Percentiles rank a stretch among this genome's conserved stretches.
These are phyloP conservation scores for Lophochroa leadbeateri DNA, from an alignment of 2,113 vertebrate genomes.

Conservation along the genomic window DNA sequence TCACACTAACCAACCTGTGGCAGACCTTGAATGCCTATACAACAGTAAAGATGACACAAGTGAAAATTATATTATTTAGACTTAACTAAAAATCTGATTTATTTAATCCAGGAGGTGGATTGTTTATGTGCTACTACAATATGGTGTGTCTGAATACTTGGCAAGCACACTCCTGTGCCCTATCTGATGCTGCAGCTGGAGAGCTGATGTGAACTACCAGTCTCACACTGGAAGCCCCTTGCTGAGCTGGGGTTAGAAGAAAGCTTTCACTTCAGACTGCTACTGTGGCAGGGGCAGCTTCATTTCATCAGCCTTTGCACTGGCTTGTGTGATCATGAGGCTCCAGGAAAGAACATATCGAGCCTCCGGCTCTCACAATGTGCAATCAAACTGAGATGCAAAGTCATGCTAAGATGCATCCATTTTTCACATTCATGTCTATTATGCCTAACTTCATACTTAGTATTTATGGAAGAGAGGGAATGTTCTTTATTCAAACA, in stretches of 20 bases:
- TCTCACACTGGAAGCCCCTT: not conserved
- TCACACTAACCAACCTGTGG: not conserved
- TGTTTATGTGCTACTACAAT: not conserved
- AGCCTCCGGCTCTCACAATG: not conserved
- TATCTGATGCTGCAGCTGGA: not conserved
- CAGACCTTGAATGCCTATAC: not conserved
- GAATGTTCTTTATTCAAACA: not conserved
- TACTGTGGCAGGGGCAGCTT: not conserved
- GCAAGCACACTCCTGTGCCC: not conserved
- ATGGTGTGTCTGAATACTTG: not conserved
- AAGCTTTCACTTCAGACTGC: not conserved
- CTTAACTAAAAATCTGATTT: not conserved
- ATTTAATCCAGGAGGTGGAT: not conserved
- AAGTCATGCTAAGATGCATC: not conserved
- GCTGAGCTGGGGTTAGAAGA: not conserved
- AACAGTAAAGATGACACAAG: not conserved
- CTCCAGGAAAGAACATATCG: not conserved
- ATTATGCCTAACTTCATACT: not conserved
- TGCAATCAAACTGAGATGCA: not conserved
- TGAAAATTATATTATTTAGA: not conserved
- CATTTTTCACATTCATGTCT: not conserved
- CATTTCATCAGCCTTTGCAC: not conserved
- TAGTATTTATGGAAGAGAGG: not conserved
- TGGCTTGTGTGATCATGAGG: not conserved
- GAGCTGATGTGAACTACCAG: fast-evolving